phyloP scores from a whole-genome alignment of 1,140 invertebrate species.

The Sitophilus oryzae region DNA sequence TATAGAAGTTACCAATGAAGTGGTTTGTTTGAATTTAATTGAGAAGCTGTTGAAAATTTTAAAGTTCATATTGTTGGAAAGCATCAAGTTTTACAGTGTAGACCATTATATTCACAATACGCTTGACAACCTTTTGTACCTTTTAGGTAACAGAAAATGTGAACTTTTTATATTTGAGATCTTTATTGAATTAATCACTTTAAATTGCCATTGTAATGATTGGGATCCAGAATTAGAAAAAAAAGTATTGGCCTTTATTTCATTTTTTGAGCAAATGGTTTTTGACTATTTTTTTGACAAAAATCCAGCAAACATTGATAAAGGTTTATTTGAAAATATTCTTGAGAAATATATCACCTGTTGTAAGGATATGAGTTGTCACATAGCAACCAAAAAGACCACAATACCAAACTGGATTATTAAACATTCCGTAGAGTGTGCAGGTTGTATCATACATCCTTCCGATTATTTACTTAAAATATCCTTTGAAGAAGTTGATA shows the following conservation, averaged over 20 bases:
- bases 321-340: slow-evolving; percentile 21
- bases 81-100: slow-evolving; percentile 28
- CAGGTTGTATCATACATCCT: too few species aligned
- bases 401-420: slow-evolving; percentile 14
- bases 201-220: slow-evolving; percentile 22
- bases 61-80: slow-evolving; percentile 29
- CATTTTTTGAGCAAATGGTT: slow-evolving; percentile 33
- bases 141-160: slow-evolving; percentile 27
- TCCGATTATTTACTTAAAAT: too few species aligned
- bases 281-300: slow-evolving; percentile 29
- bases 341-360: slow-evolving; percentile 9
- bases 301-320: slow-evolving; percentile 9
- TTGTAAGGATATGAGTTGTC: background rate
- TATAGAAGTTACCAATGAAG: slow-evolving; percentile 30
- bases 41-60: slow-evolving; percentile 34
- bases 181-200: slow-evolving; percentile 26
- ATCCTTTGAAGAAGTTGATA: too few species aligned
- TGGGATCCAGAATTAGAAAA: slow-evolving; percentile 17
- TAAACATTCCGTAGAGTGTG: background rate
- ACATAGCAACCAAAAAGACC: slow-evolving; percentile 9
- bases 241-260: slow-evolving; percentile 24
- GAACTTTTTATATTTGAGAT: slow-evolving; percentile 32
- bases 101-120: slow-evolving; percentile 15
- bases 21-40: slow-evolving; percentile 26
- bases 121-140: slow-evolving; percentile 31